Base-by-base conservation (phyloP, 2,797 vertebrate genomes). In the Sphaeramia orbicularis region DNA sequence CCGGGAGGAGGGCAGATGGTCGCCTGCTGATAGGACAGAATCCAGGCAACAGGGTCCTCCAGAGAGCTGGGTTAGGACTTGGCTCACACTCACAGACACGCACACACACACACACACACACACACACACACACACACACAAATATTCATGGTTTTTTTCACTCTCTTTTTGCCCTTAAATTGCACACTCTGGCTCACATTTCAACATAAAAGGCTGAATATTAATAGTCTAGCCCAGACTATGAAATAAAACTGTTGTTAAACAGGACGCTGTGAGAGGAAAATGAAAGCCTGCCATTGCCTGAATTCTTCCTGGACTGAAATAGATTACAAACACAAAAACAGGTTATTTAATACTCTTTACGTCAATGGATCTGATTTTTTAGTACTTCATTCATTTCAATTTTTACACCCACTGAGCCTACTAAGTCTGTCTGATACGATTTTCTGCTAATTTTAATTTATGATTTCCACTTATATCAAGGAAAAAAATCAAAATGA, bases 1-100 rank as follows among this genome's bases (percentile, higher is more conserved):
- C 86, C 32, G 27, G 65, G 84, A 86, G 81, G 78, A 87, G 87
- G 88, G 86, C 87, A 90, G 90, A 90, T 87, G 90, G 87, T 85
- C 60, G 88, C 76, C 65, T 63, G 75, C 85, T 87, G 89, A 91
- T 90, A 88, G 83, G 83, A 75, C 64, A 65, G 76, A 82, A 88
- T 86, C 85, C 85, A 85, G 75, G 75, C 76, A 85, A 71, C 56
- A 60, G 71, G 83, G 81, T 89, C 77, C 85, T 83, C 86, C 65
- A 87, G 88, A 83, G 89, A 84, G 76, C 63, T 70, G 83, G 65
- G 55, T 87, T 84, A 56, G 77, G 62, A 76, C 62, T 75, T 58
- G 38, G 15, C 18, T 66, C 40, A 48, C 61, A 76, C 41, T 53
- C 50, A 65, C 41, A 61, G 64, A 47, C 53, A 60, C 38, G 62